Evolutionary conservation across 2,797 vertebrate genomes (phyloP).

Genomic region (Jordanella pulchra): DNA sequence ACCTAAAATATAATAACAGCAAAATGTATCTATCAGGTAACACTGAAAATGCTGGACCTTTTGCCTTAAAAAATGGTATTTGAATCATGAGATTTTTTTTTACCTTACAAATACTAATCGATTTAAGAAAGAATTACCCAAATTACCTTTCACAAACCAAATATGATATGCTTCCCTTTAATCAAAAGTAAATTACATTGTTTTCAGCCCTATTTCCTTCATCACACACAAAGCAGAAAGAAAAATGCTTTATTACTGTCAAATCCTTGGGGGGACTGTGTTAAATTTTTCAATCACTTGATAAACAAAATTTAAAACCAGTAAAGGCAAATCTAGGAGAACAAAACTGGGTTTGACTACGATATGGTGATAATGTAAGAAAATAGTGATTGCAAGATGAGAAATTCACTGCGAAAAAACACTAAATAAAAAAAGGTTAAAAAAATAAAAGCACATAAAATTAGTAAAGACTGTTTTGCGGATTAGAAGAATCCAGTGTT

Average conservation of each 20-base stretch:
- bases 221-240: background rate
- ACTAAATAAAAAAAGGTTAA: background rate
- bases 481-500: constrained; percentile 82
- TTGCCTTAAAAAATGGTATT: background rate
- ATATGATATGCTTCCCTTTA: background rate
- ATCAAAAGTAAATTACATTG: background rate
- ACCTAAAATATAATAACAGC: background rate
- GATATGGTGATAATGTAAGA: constrained; percentile 16
- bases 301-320: background rate
- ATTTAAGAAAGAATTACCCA: background rate
- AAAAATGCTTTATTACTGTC: background rate
- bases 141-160: background rate
- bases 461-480: constrained; percentile 67
- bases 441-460: constrained; percentile 46
- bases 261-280: background rate
- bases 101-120: background rate
- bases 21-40: background rate
- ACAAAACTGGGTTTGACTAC: background rate
- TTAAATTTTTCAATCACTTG: background rate
- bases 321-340: background rate
- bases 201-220: background rate
- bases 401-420: background rate
- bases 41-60: background rate
- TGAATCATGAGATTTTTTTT: background rate
- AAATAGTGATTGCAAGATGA: constrained; percentile 20